Evolutionary conservation across 2,797 vertebrate species (phyloP).

Genomic region (Pangasius krempfi): DNA sequence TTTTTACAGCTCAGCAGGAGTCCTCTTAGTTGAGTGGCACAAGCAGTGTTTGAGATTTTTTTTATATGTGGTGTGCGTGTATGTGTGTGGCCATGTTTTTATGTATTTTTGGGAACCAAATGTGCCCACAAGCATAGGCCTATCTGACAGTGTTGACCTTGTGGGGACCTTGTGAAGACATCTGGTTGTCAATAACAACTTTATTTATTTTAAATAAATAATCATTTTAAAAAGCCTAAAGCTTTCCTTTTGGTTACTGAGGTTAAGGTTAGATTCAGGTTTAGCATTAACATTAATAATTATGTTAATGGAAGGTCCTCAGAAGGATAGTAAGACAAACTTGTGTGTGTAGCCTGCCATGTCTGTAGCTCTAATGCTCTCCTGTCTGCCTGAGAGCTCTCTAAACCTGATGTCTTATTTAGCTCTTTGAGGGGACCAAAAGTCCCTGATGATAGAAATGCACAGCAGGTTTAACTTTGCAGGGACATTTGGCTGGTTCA

Average conservation of each 20-base stretch:
- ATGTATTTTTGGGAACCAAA: background rate
- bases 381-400: constrained; percentile 32
- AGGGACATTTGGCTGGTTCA: background rate
- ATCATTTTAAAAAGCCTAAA: background rate
- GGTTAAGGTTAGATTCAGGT: background rate
- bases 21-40: constrained; percentile 51
- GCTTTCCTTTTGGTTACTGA: background rate
- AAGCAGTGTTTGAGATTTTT: constrained; percentile 49
- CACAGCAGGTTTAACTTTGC: background rate
- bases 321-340: background rate
- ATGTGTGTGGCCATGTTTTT: constrained; percentile 12
- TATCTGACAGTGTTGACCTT: background rate
- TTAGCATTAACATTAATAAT: background rate
- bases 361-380: constrained; percentile 52
- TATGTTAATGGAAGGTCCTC: background rate
- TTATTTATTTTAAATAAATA: background rate
- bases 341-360: constrained; percentile 39
- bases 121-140: background rate
- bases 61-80: constrained; percentile 16
- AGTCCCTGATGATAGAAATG: background rate
- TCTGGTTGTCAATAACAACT: background rate
- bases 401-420: constrained; percentile 4
- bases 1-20: constrained; percentile 57
- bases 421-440: background rate
- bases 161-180: background rate